Evolutionary conservation across 2,888 invertebrate species (phyloP).

Genomic region (Spilarctia lutea): DNA sequence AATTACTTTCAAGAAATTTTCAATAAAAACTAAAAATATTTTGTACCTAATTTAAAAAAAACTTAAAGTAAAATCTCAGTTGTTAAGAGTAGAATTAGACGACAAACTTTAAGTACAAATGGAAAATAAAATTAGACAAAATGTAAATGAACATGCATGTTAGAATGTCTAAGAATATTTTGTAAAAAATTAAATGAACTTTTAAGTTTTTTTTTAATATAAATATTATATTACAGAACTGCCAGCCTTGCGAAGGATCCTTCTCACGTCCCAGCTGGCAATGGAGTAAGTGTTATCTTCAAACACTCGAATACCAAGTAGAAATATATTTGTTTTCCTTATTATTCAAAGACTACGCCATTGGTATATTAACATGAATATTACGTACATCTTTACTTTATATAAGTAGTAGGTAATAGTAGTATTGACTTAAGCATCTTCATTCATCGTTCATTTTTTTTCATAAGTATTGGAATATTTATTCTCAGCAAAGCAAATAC

Average conservation of each 20-base stretch:
- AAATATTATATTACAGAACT: constrained; percentile 75
- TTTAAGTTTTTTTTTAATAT: neutral
- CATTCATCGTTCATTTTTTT: neutral
- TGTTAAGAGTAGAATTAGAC: no score
- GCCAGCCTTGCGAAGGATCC: constrained; percentile 80
- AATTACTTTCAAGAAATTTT: no score
- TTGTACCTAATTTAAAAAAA: no score
- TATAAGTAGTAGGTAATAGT: neutral
- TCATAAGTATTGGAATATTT: neutral
- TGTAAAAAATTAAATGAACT: neutral
- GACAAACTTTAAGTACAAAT: no score
- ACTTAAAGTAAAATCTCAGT: no score
- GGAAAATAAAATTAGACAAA: no score
- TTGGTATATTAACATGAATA: neutral
- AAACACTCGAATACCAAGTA: neutral
- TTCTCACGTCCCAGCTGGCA: constrained; percentile 83
- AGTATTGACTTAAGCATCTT: neutral
- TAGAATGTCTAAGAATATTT: neutral
- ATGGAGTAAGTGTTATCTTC: constrained; percentile 78
- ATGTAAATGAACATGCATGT: neutral
- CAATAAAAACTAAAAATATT: no score
- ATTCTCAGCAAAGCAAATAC: neutral
- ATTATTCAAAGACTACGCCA: neutral
- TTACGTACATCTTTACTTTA: neutral
- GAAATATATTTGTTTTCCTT: neutral